A percentile compares a stretch with the other conserved stretches of the same genome.
Conservation (phyloP, 2,888 invertebrate species). For the Thera britannica region DNA sequence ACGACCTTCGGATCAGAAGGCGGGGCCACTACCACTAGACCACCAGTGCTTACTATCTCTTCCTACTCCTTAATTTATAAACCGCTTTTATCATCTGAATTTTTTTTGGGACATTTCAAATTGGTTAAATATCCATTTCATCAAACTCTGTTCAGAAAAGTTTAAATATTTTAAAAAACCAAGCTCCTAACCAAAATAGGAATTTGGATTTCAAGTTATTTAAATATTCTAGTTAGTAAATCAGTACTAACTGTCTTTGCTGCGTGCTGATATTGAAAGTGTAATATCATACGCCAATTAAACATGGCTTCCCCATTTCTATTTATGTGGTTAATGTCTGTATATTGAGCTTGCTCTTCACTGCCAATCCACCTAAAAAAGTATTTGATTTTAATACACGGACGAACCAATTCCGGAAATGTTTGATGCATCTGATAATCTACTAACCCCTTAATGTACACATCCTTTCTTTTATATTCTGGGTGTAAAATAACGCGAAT, state of each 20-base stretch:
- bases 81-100: too few species aligned
- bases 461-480: slow-evolving; percentile 91
- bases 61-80: too few species aligned
- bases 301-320: slow-evolving; percentile 92
- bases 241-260: slow-evolving; percentile 86
- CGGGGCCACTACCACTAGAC: too few species aligned
- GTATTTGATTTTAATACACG: not conserved
- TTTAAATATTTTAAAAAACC: too few species aligned
- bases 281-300: slow-evolving; percentile 96
- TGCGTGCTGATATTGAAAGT: slow-evolving; percentile 89
- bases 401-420: not conserved
- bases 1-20: too few species aligned
- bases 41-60: too few species aligned
- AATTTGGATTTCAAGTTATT: too few species aligned
- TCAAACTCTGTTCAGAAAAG: too few species aligned
- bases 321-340: slow-evolving; percentile 93
- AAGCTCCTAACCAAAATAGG: too few species aligned
- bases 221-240: too few species aligned
- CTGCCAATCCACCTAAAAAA: slow-evolving; percentile 88
- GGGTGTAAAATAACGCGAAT: slow-evolving; percentile 85
- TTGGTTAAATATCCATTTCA: too few species aligned
- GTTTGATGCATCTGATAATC: not conserved
- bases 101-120: too few species aligned
- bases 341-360: slow-evolving; percentile 88
- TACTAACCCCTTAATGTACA: slow-evolving; percentile 89